Percentiles rank a stretch among this genome's conserved stretches.
Conservation (phyloP, 2,888 invertebrate genomes). For the Podotricha telesiphe region DNA sequence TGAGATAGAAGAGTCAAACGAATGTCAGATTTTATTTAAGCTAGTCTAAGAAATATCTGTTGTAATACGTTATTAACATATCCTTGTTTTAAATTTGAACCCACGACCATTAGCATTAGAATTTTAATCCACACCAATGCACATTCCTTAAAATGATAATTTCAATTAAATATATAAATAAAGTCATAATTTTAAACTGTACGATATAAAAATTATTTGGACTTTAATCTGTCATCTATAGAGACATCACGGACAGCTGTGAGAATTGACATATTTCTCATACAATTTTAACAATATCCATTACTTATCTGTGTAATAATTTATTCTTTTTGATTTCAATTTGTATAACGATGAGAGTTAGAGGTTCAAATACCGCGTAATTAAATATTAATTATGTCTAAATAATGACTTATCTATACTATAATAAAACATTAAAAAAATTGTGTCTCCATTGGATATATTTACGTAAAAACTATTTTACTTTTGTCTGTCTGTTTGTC, state of each 20-base stretch:
- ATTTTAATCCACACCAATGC: no score
- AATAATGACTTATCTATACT: no score
- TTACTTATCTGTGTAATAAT: conserved; percentile 19
- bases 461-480: no score
- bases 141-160: background rate
- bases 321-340: background rate
- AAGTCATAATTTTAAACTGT: conserved; percentile 17
- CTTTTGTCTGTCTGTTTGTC: no score
- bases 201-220: conserved; percentile 33
- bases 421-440: no score
- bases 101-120: no score
- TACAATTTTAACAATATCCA: conserved; percentile 30
- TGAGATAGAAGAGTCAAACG: no score
- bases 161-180: background rate
- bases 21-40: no score
- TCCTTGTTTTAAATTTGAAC: background rate
- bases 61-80: no score
- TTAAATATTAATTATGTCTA: background rate
- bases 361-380: background rate
- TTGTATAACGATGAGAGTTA: background rate
- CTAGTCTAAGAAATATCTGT: no score
- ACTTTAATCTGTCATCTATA: conserved; percentile 41
- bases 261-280: conserved; percentile 44
- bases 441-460: no score
- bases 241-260: conserved; percentile 42